phyloP scores from a whole-genome alignment of 2,113 vertebrate species.

The Leptobrachium leishanense region DNA sequence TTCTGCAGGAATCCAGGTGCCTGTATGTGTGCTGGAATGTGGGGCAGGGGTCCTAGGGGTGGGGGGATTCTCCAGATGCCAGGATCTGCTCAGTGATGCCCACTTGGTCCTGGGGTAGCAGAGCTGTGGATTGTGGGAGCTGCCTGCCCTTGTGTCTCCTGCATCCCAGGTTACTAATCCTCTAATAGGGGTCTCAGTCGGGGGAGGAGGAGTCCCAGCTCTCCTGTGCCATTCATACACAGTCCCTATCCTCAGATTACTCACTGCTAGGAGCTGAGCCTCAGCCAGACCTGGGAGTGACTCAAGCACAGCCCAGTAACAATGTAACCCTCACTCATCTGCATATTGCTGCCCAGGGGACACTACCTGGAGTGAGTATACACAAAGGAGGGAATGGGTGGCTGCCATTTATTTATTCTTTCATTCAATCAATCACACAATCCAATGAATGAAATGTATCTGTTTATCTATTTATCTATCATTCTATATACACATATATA shows the following conservation, averaged over 20 bases:
- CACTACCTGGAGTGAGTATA: too few relatives aligned
- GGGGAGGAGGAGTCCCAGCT: constrained; percentile 76
- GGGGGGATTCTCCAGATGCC: too few relatives aligned
- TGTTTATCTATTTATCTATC: background rate
- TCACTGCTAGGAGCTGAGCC: constrained; percentile 5
- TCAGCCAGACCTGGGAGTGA: background rate
- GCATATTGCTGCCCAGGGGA: background rate
- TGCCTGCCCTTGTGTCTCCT: constrained; percentile 77
- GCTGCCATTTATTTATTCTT: too few relatives aligned
- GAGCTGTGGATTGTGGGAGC: constrained; percentile 59
- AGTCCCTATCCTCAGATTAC: background rate
- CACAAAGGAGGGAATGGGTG: too few relatives aligned
- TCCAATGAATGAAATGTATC: too few relatives aligned
- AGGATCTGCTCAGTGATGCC: background rate
- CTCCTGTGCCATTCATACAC: constrained; percentile 28
- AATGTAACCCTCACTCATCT: constrained; percentile 14
- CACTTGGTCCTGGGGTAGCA: background rate
- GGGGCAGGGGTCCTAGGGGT: background rate
- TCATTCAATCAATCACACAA: too few relatives aligned
- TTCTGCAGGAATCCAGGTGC: constrained; percentile 61
- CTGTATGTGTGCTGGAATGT: constrained; percentile 34
- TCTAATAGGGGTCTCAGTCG: constrained; percentile 80
- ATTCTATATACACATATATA: background rate
- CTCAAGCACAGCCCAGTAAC: background rate
- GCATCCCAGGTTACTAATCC: constrained; percentile 74